A percentile compares a stretch with the other conserved stretches of the same genome.
These are phyloP conservation scores for Lutjanus argentimaculatus DNA, from an alignment of 2,797 vertebrate genomes.

Conservation along the genomic window DNA sequence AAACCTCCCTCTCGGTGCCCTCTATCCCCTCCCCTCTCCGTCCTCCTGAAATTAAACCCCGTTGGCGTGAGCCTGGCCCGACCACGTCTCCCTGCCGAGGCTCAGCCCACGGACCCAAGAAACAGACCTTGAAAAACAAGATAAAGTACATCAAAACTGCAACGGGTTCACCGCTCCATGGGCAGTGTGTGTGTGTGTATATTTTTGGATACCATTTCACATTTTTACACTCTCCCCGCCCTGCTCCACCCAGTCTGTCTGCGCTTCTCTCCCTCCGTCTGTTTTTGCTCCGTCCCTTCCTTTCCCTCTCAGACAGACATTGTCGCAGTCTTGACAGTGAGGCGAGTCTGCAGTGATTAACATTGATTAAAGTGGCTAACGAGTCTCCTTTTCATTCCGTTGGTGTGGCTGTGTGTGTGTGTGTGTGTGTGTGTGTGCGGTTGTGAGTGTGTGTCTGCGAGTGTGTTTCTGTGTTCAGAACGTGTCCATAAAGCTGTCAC, in stretches of 20 bases:
- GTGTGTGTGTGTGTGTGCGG: slow-evolving; percentile 20
- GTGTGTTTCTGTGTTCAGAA: slow-evolving; percentile 41
- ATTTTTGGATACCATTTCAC: slow-evolving; percentile 73
- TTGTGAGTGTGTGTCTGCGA: slow-evolving; percentile 23
- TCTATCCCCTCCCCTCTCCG: slow-evolving; percentile 34
- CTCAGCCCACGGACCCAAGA: slow-evolving; percentile 57
- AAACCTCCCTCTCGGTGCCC: slow-evolving; percentile 37
- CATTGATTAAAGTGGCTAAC: slow-evolving; percentile 85
- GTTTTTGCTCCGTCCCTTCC: slow-evolving; percentile 36
- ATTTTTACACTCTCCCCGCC: slow-evolving; percentile 53
- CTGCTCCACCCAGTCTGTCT: slow-evolving; percentile 56
- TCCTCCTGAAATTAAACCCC: slow-evolving; percentile 70
- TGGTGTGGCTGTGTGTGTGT: slow-evolving; percentile 40
- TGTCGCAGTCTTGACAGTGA: slow-evolving; percentile 77
- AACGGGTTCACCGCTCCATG: slow-evolving; percentile 60
- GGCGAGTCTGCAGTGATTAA: slow-evolving; percentile 83
- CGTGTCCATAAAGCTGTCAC: slow-evolving; percentile 67
- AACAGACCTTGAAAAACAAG: slow-evolving; percentile 79
- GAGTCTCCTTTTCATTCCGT: slow-evolving; percentile 73
- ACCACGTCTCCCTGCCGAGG: slow-evolving; percentile 55
- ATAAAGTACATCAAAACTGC: slow-evolving; percentile 79
- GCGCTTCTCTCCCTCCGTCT: slow-evolving; percentile 24
- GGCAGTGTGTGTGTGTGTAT: slow-evolving; percentile 50
- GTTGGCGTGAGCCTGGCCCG: slow-evolving; percentile 44
- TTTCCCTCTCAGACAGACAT: slow-evolving; percentile 57